Evolutionary conservation across 2,888 invertebrate species (phyloP), one percentile per base, ranked within the genome.

Genomic region (Dryadula phaetusa): DNA sequence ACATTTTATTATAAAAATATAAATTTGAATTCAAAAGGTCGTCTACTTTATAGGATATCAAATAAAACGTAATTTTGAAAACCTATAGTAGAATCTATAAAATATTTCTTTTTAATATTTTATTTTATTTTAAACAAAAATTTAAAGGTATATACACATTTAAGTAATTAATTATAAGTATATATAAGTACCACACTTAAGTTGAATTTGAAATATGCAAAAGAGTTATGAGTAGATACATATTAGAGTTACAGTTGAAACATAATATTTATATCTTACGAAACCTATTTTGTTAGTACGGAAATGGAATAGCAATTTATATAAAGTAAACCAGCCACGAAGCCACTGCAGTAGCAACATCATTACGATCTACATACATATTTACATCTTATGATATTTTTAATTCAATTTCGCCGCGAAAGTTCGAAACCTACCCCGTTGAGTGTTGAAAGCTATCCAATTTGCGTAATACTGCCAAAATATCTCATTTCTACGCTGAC

Each of bases 371-470:
- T 81, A 85, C 86, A 85, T 86, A 88, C 88, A 87, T 89, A 88
- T 90, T 90, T 91, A 90, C 89, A 79, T 90, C 88, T 88, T 88
- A 91, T 90, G 86, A 91, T 91, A 92, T 92, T 92, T 92, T 92
- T 92, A 92, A 92, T 92, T 92, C 92, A 92, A 92, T 92, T 90
- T 85, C 87, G 86, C 85, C 87, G 84, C 90, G 87, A 92, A 92
- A 92, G 86, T 92, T 92, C 88, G 86, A 86, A 92, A 90, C 90
- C 87, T 91, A 92, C 92, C 90, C 87, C 88, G 92, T 89, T 86
- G 92, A 92, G 92, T 92, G 92, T 92, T 91, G 92, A 92, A 92
- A 92, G 92, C 92, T 92, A 92, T 92, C 92, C 92, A 92, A 92
- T 92, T 92, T 92, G 92, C 92, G 91, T 92, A 92, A 92, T 92